Evolutionary conservation across 2,113 vertebrate species (phyloP).

Genomic region (Elgaria multicarinata): DNA sequence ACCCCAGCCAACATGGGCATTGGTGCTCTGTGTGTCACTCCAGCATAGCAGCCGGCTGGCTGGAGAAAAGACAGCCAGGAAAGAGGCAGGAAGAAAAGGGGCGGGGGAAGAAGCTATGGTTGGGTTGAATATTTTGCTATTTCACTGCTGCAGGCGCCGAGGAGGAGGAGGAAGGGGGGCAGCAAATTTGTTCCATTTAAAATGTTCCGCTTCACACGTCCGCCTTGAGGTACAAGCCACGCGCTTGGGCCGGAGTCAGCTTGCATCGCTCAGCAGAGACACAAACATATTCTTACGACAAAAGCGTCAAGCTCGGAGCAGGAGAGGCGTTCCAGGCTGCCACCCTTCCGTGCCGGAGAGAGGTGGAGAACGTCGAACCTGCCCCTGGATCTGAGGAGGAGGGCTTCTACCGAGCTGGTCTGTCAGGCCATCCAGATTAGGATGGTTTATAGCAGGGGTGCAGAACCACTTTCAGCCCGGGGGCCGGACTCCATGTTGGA

Average conservation of each 20-base stretch:
- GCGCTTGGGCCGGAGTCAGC: background rate
- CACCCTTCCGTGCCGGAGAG: background rate
- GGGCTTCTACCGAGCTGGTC: too few species aligned
- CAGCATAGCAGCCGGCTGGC: background rate
- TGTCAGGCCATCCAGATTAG: background rate
- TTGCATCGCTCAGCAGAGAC: background rate
- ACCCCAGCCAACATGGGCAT: background rate
- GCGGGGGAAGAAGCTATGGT: background rate
- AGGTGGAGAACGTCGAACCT: rapidly evolving
- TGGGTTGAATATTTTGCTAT: background rate
- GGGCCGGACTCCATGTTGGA: too few species aligned
- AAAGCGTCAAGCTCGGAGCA: background rate
- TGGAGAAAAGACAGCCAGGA: background rate
- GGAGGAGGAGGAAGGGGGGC: background rate
- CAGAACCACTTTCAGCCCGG: too few species aligned
- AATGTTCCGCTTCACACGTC: constrained; percentile 16
- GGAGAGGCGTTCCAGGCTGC: background rate
- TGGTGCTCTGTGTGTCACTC: background rate
- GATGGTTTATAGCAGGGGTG: background rate
- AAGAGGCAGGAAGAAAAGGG: too few species aligned
- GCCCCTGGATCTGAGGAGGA: background rate
- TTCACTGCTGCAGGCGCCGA: background rate
- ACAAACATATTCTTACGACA: background rate
- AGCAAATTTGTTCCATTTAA: constrained; percentile 30
- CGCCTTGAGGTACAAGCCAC: background rate